Evolutionary conservation across 2,888 invertebrate species (phyloP).

Genomic region (Epicampocera succincta): DNA sequence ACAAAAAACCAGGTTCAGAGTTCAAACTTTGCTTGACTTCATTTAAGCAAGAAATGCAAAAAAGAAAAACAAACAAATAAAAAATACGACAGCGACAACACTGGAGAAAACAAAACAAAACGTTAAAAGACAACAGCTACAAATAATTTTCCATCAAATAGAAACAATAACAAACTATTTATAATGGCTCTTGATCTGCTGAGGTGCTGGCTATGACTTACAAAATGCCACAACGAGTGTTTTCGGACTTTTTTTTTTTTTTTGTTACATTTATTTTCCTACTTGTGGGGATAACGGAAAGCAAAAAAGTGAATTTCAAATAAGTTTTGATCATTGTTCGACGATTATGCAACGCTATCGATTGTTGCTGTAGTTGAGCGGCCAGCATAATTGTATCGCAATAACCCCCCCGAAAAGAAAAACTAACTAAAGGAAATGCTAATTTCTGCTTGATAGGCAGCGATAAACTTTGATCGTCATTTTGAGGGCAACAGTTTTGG

Average conservation of each 20-base stretch:
- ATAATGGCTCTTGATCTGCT: too few relatives aligned
- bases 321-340: slow-evolving; percentile 61
- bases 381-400: slow-evolving; percentile 21
- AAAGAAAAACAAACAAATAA: neutral
- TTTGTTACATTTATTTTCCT: too few relatives aligned
- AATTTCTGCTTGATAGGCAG: slow-evolving; percentile 60
- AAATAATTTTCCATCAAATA: slow-evolving; percentile 30
- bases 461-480: slow-evolving; percentile 68
- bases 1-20: slow-evolving; percentile 57
- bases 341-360: slow-evolving; percentile 68
- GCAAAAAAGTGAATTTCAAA: slow-evolving; percentile 54
- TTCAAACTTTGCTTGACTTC: slow-evolving; percentile 67
- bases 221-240: slow-evolving; percentile 49
- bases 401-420: neutral
- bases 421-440: slow-evolving; percentile 51
- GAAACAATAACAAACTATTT: slow-evolving; percentile 35
- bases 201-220: slow-evolving; percentile 15
- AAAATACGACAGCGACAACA: too few relatives aligned
- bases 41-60: slow-evolving; percentile 26
- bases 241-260: neutral
- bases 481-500: slow-evolving; percentile 43
- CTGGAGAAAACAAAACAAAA: slow-evolving; percentile 40
- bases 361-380: slow-evolving; percentile 38
- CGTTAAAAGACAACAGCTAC: slow-evolving; percentile 32
- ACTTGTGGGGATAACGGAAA: neutral